Evolutionary conservation across 2,797 vertebrate species (phyloP).

Genomic region (Paguma larvata): DNA sequence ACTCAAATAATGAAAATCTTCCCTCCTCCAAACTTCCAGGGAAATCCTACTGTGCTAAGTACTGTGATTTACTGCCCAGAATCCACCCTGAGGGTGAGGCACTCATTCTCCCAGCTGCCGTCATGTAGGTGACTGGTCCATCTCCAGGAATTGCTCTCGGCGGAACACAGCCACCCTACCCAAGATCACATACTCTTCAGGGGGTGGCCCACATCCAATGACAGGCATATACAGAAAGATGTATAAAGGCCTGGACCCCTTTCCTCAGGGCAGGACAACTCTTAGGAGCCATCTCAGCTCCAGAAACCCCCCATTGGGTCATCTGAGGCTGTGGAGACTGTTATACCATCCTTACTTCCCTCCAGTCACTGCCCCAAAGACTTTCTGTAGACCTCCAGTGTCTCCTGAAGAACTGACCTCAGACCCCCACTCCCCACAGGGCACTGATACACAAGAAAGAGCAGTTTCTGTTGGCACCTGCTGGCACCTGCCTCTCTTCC

Average conservation of each 20-base stretch:
- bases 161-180: not conserved
- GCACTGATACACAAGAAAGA: not conserved
- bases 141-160: not conserved
- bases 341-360: not conserved
- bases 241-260: not conserved
- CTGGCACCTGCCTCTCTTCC: not conserved
- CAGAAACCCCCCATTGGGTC: not conserved
- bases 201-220: fast-evolving
- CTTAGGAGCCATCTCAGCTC: not conserved
- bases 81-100: not conserved
- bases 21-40: not conserved
- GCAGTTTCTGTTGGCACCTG: not conserved
- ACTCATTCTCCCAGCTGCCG: not conserved
- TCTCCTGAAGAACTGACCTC: not conserved
- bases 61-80: not conserved
- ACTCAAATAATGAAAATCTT: not conserved
- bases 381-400: not conserved
- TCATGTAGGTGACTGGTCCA: not conserved
- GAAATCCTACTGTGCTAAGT: not conserved
- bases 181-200: not conserved
- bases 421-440: not conserved
- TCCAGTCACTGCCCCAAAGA: not conserved
- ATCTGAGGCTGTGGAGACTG: not conserved
- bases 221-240: not conserved
- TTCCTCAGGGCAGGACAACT: not conserved